phyloP scores from a whole-genome alignment of 2,888 invertebrate species.

The Lepidonotus clava region DNA sequence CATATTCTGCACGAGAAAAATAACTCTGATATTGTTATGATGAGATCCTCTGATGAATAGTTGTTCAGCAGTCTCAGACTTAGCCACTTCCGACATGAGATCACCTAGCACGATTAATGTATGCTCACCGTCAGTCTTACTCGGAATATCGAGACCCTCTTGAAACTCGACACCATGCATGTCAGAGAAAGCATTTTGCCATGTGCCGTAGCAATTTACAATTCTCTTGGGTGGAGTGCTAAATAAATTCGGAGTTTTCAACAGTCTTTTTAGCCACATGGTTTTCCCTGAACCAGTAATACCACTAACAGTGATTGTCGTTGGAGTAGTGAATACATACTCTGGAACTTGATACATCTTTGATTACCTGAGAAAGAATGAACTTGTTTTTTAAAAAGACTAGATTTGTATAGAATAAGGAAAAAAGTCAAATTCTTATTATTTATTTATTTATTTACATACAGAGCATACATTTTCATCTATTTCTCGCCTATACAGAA shows the following conservation, averaged over 20 bases:
- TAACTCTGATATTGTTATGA: slow-evolving; percentile 28
- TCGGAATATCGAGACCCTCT: not conserved
- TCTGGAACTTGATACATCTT: not conserved
- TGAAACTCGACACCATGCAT: not conserved
- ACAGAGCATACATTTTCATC: not conserved
- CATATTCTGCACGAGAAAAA: slow-evolving; percentile 41
- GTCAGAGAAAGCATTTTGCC: not conserved
- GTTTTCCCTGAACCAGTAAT: not conserved
- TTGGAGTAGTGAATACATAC: not conserved
- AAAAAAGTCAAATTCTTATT: not conserved
- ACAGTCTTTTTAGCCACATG: not conserved
- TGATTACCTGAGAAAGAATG: not conserved
- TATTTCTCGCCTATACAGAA: not conserved
- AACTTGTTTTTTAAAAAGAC: not conserved
- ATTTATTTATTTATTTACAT: not conserved
- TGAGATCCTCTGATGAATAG: slow-evolving; percentile 40
- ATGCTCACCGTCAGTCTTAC: not conserved
- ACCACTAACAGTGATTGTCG: not conserved
- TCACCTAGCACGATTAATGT: not conserved
- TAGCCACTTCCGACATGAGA: slow-evolving; percentile 42
- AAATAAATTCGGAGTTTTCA: not conserved
- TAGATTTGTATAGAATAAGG: not conserved
- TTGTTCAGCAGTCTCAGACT: not conserved
- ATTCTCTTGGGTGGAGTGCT: not conserved
- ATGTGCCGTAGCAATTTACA: not conserved